Percentiles rank a stretch among this genome's conserved stretches.
These are phyloP conservation scores for Antitype chi DNA, from an alignment of 2,888 invertebrate species.

Conservation along the genomic window DNA sequence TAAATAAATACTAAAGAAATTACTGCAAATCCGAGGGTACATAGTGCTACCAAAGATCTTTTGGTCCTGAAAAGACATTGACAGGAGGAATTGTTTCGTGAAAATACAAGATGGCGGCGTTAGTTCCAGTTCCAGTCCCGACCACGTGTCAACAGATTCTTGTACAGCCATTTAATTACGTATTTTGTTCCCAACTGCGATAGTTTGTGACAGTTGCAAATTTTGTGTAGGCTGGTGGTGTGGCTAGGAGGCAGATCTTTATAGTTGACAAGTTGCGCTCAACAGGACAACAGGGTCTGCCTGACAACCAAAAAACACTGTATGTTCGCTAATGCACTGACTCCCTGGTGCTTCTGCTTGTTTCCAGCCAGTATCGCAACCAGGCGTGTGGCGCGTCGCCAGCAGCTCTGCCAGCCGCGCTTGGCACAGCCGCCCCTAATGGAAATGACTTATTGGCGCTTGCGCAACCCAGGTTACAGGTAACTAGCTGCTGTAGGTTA, in stretches of 20 bases:
- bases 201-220: background rate
- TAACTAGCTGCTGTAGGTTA: conserved; percentile 8
- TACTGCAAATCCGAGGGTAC: too few species aligned
- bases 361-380: background rate
- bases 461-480: conserved; percentile 18
- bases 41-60: background rate
- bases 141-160: background rate
- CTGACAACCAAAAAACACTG: background rate
- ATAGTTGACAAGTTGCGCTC: too few species aligned
- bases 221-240: background rate
- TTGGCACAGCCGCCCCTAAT: conserved; percentile 30
- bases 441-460: conserved; percentile 10
- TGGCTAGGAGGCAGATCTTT: background rate
- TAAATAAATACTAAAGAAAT: too few species aligned
- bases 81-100: background rate
- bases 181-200: background rate
- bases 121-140: background rate
- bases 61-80: background rate
- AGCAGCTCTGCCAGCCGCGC: conserved; percentile 15
- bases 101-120: background rate
- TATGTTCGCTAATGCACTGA: background rate
- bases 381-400: conserved; percentile 38
- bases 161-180: background rate
- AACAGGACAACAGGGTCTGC: too few species aligned
- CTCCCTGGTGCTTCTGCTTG: conserved; percentile 11